Base-by-base conservation (phyloP, 2,113 vertebrate species). In the Madoqua kirkii region DNA sequence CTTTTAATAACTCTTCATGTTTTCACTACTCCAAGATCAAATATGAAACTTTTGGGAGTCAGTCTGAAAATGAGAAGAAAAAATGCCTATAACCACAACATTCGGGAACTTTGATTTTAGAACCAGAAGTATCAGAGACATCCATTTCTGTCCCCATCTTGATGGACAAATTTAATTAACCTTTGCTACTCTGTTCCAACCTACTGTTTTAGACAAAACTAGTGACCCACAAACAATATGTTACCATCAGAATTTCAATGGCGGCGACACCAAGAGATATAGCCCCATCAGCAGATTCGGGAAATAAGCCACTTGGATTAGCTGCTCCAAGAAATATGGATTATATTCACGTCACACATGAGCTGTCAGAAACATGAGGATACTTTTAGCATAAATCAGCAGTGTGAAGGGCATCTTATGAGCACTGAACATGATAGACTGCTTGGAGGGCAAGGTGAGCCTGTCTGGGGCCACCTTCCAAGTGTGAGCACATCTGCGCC, bases 131-230 rank as follows among this genome's bases (percentile, higher is more conserved):
- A 95, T 86, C 97, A 98, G 97, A 98, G 96, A 98, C 99, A 98
- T 99, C 98, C 97, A 98, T 99, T 98, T 99, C 98, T 99, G 98
- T 98, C 59, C 99, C 91, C 78, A 97, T 98, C 95, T 98, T 99
- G 99, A 99, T 99, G 99, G 99, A 99, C 99, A 99, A 99, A 99
- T 99, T 99, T 99, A 99, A 99, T 99, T 99, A 99, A 99, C 99
- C 99, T 99, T 99, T 99, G 99, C 99, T 99, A 99, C 99, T 99
- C 99, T 99, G 99, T 99, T 98, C 99, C 98, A 99, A 98, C 98
- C 98, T 98, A 98, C 98, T 98, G 98, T 98, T 99, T 98, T 98
- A 99, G 99, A 99, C 98, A 98, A 99, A 99, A 98, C 99, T 99
- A 99, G 98, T 99, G 99, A 99, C 99, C 99, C 99, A 98, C 98